Evolutionary conservation across 1,140 invertebrate species (phyloP).

Genomic region (Drosophila cardini): DNA sequence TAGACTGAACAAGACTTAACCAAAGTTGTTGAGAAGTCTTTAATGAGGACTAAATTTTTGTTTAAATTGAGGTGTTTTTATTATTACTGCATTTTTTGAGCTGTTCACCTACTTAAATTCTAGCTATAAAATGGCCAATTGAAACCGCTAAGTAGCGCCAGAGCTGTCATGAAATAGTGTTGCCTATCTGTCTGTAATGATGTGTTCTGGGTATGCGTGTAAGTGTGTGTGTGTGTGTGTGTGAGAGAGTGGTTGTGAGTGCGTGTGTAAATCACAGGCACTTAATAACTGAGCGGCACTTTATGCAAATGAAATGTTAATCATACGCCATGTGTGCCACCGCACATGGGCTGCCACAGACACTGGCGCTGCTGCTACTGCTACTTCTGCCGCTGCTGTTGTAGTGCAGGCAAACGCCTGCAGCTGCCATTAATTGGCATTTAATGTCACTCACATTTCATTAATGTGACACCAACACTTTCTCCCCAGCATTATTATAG

Average conservation of each 20-base stretch:
- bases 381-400: not conserved
- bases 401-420: conserved; percentile 21
- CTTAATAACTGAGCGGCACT: conserved; percentile 79
- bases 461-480: conserved; percentile 46
- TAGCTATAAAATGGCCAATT: not conserved
- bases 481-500: not conserved
- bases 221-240: conserved; percentile 6
- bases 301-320: conserved; percentile 82
- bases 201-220: not conserved
- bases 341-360: not conserved
- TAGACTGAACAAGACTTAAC: not conserved
- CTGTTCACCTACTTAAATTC: not conserved
- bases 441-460: conserved; percentile 69
- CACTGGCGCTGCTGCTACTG: not conserved
- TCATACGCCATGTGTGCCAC: conserved; percentile 72
- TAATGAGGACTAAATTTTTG: too few species aligned
- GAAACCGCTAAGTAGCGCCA: not conserved
- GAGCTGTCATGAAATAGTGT: conserved; percentile 9
- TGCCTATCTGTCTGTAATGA: not conserved
- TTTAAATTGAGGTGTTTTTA: too few species aligned
- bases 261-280: conserved; percentile 42
- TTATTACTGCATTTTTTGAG: not conserved
- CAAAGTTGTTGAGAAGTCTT: not conserved
- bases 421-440: conserved; percentile 72
- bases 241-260: conserved; percentile 9